Base-by-base conservation (phyloP, 37 sponge, comb jelly and placozoan genomes). In the Lycopodina hypogea region DNA sequence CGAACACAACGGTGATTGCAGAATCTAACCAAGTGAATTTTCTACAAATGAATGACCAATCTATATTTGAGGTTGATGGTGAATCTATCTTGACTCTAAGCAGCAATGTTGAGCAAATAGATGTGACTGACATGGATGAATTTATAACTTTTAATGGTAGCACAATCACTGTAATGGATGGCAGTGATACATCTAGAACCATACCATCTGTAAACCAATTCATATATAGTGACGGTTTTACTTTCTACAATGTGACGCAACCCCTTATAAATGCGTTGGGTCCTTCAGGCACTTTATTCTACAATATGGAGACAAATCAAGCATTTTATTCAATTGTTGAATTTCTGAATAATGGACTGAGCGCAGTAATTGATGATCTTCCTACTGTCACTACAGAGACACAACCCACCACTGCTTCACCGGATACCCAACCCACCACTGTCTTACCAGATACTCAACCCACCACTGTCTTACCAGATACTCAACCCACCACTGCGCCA, bases 221-320 rank as follows among this genome's bases (percentile, higher is more conserved):
- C n/a, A n/a, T n/a, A n/a, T n/a, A n/a, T n/a, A 66, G 12, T 78
- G 48, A 30, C 78, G 78, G 8, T 78, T 61, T 33, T 78, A 78
- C 36, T 3, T 22, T 28, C 66, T 78, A n/a, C n/a, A 64, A 23
- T 26, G 68, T 14, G 63, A 33, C 29, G n/a, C n/a, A n/a, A n/a
- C n/a, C n/a, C n/a, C 38, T 61, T 23, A 39, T 40, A 3, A 24
- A 61, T 26, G 14, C 28, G 28, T 37, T 64, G 48, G 26, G 17
- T 48, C 53, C 53, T 15, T 68, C 50, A 36, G 63, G 67, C 2
- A 67, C 62, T 11, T 35, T 78, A n/a, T 78, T 39, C 26, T 39
- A 35, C 26, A 24, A 62, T 48, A 23, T 14, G 3, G 17, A 30
- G 34, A 34, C 30, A 3, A 33, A 11, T 30, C 26, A 32, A 12